Base-by-base conservation (phyloP, 2,797 vertebrate species). In the Neosilurus mollespiculum region DNA sequence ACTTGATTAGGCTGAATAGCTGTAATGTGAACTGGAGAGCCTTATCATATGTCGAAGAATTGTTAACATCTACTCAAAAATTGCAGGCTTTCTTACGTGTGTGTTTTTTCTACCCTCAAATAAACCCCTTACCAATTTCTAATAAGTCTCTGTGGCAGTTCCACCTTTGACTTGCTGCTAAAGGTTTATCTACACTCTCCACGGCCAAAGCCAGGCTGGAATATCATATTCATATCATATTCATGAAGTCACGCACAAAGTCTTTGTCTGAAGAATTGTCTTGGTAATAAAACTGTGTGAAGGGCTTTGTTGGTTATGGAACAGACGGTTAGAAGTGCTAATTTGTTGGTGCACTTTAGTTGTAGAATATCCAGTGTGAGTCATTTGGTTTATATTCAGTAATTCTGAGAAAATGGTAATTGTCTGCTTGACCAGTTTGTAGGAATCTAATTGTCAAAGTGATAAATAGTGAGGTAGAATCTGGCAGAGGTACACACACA, bases 401-500 rank as follows among this genome's bases (percentile, higher is more conserved):
- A 37, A n/a, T n/a, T 37, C 54, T 37, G n/a, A 64, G 37, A 1
- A 78, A 64, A 49, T 2, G 10, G 14, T 14, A 77, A 78, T 62
- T 78, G 14, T 64, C 37, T 78, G 22, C 37, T 20, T 78, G 76
- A 64, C 59, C 22, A 51, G 76, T 78, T 78, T 62, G n/a, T 49
- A 62, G 76, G 58, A 62, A 78, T 78, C 3, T 64, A 26, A 78
- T 61, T 77, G 73, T 58, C 30, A 43, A 26, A 20, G 12, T 77
- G 24, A 62, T 24, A 64, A 78, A 78, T 14, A 49, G 59, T 78
- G 9, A 64, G 59, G 22, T 24, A 18, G 11, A 43, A 37, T 64
- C n/a, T 51, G 59, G 30, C 56, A n/a, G 5, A 37, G 10, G 0
- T 1, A 43, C 43, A 43, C 43, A 43, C 43, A 43, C 43, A 43